Evolutionary conservation across 1,140 invertebrate species (phyloP), one percentile per base, ranked within the genome.

Genomic region (Danaus plexippus): DNA sequence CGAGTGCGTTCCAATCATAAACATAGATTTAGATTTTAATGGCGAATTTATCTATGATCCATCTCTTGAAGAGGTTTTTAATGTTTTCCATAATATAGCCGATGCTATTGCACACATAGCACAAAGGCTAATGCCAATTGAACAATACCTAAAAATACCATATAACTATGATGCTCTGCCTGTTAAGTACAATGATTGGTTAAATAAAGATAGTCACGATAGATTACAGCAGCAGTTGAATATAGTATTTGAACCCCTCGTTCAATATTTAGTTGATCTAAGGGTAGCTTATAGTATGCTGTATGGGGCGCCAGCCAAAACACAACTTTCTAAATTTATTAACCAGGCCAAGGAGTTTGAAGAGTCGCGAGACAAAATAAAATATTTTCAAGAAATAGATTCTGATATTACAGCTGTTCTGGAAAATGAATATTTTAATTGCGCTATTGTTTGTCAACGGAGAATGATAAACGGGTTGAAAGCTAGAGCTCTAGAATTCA

Each of bases 351-450:
- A 68, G 54, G 69, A 73, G 32, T 92, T 92, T 71, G 88, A 91
- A 56, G 87, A 87, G 44, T 89, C 88, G 47, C 87, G 88, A 42
- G 82, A 87, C 18, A 89, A 91, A 74, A 90, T 92, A 43, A 80
- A 88, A 59, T 88, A 88, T 59, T 92, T 91, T 59, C 89, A 90
- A 70, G 71, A 69, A 8, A 90, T 89, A 32, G 88, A 91, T 63
- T 85, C 88, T 40, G 88, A 90, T 67, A 88, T 92, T 43, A 88
- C 88, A 12, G 88, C 88, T 9, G 87, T 90, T 59, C 85, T 90
- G 6, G 83, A 88, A 59, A 91, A 90, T 59, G 91, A 92, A 68
- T 92, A 90, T 75, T 92, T 92, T 67, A 85, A 87, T 54, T 77
- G 76, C 56, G 72, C 79, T n/a, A 64, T 77, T n/a, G 80, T 84